Base-by-base conservation (phyloP, 2,797 vertebrate genomes). In the Poecilia wingei region DNA sequence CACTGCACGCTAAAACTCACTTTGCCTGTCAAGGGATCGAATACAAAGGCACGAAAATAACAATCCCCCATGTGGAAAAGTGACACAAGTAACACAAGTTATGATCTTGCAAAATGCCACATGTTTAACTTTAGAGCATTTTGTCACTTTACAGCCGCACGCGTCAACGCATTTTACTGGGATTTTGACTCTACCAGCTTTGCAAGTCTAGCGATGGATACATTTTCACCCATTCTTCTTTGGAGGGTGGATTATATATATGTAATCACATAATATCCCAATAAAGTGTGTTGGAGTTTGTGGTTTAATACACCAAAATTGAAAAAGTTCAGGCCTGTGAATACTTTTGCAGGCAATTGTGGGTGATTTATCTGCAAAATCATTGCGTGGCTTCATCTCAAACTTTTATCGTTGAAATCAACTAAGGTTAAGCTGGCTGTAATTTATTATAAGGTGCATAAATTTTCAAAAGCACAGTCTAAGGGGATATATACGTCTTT, bases 11-110 rank as follows among this genome's bases (percentile, higher is more conserved):
- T 51, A 75, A 84, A 83, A 81, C 86, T 87, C 90, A 91, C 88
- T 84, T 82, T 94, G 88, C 91, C 85, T 90, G 90, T 88, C 70
- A 55, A 33, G 71, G 51, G 82, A 78, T n/a, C 41, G 80, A 78
- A 82, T 72, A 53, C 84, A 70, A 82, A 45, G 84, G 87, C 86
- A 85, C 84, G 55, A 2, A 72, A 49, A 85, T 68, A 84, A 75
- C 74, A 71, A 43, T 73, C 75, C 5, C 78, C 85, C 92, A 89
- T 90, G 89, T 93, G 92, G 91, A 91, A 91, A 92, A 87, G 87
- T 25, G 10, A 49, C 59, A 51, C n/a, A 47, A 68, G 3, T 2
- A 55, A n/a, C 25, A 20, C 47, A 39, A 53, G 46, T 41, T 74
- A 22, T 43, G 68, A n/a, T 70, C 39, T 43, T n/a, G 43, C 41